Evolutionary conservation across 2,888 invertebrate species (phyloP).

Genomic region (Sesamia inferens): DNA sequence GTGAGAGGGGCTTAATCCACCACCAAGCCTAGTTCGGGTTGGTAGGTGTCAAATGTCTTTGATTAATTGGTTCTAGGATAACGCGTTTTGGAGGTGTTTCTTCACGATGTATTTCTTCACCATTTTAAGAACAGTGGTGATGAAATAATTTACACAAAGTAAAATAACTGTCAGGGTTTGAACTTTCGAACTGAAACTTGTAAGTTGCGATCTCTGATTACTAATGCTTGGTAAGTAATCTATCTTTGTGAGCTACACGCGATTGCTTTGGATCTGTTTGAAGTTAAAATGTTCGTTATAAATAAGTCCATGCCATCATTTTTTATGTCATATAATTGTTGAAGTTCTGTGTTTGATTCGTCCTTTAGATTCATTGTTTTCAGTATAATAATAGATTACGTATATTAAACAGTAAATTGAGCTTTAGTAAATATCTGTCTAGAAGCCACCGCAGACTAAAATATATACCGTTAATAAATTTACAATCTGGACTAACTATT

Average conservation of each 20-base stretch:
- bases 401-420: constrained; percentile 7
- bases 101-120: neutral
- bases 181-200: neutral
- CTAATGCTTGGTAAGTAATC: neutral
- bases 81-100: neutral
- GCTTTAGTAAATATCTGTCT: constrained; percentile 14
- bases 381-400: neutral
- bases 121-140: neutral
- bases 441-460: constrained; percentile 12
- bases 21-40: neutral
- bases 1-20: neutral
- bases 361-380: neutral
- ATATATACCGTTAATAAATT: constrained; percentile 23
- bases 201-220: neutral
- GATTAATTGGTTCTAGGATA: neutral
- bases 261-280: constrained; percentile 3
- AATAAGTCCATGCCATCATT: constrained; percentile 12
- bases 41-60: neutral
- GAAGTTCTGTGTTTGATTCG: neutral
- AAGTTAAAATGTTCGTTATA: neutral
- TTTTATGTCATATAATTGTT: neutral
- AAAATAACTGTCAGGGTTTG: neutral
- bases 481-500: constrained; percentile 27
- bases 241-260: constrained; percentile 30
- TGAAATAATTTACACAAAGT: neutral